These are phyloP conservation scores for Cenopis cana DNA, from an alignment of 2,888 invertebrate species.

Conservation along the genomic window DNA sequence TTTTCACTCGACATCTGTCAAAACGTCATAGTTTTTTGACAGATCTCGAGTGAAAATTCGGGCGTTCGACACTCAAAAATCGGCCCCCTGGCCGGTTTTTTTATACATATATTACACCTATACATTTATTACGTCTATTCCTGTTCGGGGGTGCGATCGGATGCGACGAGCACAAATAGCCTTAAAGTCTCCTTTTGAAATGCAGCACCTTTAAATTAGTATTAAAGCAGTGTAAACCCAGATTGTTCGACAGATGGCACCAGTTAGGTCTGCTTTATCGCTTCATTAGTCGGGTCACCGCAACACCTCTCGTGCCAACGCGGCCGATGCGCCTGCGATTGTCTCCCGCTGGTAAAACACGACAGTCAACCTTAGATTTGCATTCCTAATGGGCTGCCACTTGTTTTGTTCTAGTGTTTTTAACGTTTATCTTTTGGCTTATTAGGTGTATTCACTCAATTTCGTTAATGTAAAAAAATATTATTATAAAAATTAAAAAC, in stretches of 20 bases:
- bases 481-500: too few relatives aligned
- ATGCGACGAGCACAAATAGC: too few relatives aligned
- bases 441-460: neutral
- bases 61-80: too few relatives aligned
- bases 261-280: constrained; percentile 55
- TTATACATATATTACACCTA: too few relatives aligned
- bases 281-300: constrained; percentile 66
- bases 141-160: too few relatives aligned
- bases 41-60: too few relatives aligned
- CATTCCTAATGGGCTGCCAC: constrained; percentile 19
- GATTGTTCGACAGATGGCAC: constrained; percentile 52
- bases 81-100: too few relatives aligned
- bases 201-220: too few relatives aligned
- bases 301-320: constrained; percentile 78
- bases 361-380: constrained; percentile 34
- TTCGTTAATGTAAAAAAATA: neutral
- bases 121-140: too few relatives aligned
- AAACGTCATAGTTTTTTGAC: too few relatives aligned
- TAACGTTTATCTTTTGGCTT: neutral
- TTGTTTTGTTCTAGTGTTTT: neutral
- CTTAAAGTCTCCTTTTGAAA: too few relatives aligned
- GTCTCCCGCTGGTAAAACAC: constrained; percentile 47
- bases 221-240: constrained; percentile 27
- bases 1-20: too few relatives aligned
- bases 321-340: constrained; percentile 70